Evolutionary conservation across 2,113 vertebrate species (phyloP), one percentile per base, ranked within the genome.

Genomic region (Phalacrocorax aristotelis): DNA sequence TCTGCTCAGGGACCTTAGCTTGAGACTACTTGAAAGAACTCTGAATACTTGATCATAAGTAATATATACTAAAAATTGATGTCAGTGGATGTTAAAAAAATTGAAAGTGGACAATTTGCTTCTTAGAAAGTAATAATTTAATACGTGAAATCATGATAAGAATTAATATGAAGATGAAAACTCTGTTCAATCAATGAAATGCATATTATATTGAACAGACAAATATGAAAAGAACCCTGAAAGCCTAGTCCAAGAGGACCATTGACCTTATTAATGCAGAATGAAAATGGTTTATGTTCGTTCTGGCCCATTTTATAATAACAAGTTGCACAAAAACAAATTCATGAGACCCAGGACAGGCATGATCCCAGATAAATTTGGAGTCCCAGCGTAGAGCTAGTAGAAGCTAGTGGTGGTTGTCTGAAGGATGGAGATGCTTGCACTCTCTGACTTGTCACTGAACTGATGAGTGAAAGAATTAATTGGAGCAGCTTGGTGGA

Each of bases 331-430:
- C 18, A 64, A 87, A 83, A 42, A 5, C 23, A 27, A 49, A 70
- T 61, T 82, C 1, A 29, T 17, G 34, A 55, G 10, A 66, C 14
- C 13, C 15, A 38, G 58, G 40, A 42, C 26, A 69, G 40, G 34
- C 27, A 32, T 0, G 0, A 62, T 70, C 19, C 32, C 0, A 2
- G 8, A 8, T 20, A 26, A 62, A 44, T 77, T 57, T 70, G 27
- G 25, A 74, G 27, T 62, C 10, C 1, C 40, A 83, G 10, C n/a
- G 21, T 0, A 21, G 51, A 94, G 17, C n/a, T 81, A 15, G 17
- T 30, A 81, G 54, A 49, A 72, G 20, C 10, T 64, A 30, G 13
- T 5, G 6, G 9, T 62, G 55, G 4, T 88, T 80, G 10, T 57
- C 30, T 69, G 36, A 27, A 65, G 10, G 11, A 26, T 54, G 61